Evolutionary conservation across 2,113 vertebrate species (phyloP).

Genomic region (Equus quagga): DNA sequence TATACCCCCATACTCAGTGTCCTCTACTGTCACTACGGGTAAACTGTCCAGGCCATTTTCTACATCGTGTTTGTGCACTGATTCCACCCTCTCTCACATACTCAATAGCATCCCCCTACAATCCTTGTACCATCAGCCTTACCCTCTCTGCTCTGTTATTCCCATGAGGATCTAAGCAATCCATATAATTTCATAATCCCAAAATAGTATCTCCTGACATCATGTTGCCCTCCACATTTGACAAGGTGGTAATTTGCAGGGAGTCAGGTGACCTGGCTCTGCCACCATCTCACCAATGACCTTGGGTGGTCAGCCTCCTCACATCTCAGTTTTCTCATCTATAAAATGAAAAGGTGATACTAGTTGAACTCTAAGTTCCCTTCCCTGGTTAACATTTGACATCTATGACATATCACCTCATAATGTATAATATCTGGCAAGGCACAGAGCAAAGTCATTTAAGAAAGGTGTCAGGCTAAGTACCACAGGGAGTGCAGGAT

Average conservation of each 20-base stretch:
- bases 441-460: background rate
- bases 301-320: background rate
- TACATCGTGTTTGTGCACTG: background rate
- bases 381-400: background rate
- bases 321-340: background rate
- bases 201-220: background rate
- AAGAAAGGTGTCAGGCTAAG: background rate
- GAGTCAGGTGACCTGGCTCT: background rate
- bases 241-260: background rate
- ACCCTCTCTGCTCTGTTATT: background rate
- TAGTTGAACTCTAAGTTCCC: background rate
- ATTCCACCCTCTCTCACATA: background rate
- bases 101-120: background rate
- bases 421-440: background rate
- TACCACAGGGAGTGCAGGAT: background rate
- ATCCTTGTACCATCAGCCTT: background rate
- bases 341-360: background rate
- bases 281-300: background rate
- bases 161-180: background rate
- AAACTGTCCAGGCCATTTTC: background rate
- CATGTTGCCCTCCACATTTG: background rate
- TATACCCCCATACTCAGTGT: background rate
- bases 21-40: background rate
- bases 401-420: background rate
- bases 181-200: background rate